Evolutionary conservation across 2,888 invertebrate genomes (phyloP).

Genomic region (Eupelmus urozonus): DNA sequence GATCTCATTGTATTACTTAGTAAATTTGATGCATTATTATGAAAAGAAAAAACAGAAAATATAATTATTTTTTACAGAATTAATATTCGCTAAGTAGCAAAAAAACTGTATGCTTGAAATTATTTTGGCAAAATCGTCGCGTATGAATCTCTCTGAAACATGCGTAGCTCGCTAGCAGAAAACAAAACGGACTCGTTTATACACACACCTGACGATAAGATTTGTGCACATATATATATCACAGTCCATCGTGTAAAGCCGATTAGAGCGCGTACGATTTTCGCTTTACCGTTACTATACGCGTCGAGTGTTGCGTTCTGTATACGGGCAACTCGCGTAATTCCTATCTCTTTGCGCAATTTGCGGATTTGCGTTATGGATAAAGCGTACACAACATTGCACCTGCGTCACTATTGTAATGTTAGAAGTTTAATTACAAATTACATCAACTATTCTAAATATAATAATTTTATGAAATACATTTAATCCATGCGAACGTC

Average conservation of each 20-base stretch:
- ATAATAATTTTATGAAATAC: too few species aligned
- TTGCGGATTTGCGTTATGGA: slow-evolving; percentile 39
- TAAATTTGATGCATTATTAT: too few species aligned
- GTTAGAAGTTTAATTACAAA: not conserved
- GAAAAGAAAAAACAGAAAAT: too few species aligned
- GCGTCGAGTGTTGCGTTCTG: not conserved
- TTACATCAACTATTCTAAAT: too few species aligned
- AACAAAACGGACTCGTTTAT: slow-evolving; percentile 19
- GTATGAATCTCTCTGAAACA: not conserved
- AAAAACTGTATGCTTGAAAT: not conserved
- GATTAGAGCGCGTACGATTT: slow-evolving; percentile 54
- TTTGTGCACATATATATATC: slow-evolving; percentile 20
- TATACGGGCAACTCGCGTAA: slow-evolving; percentile 47
- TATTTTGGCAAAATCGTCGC: not conserved
- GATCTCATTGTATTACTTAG: too few species aligned
- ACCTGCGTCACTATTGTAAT: not conserved
- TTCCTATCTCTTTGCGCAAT: slow-evolving; percentile 53
- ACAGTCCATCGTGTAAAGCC: slow-evolving; percentile 47
- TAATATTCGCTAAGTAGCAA: too few species aligned
- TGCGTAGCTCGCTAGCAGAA: not conserved
- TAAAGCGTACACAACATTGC: slow-evolving; percentile 9
- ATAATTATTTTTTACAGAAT: too few species aligned
- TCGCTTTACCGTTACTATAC: slow-evolving; percentile 40
- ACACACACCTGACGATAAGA: slow-evolving; percentile 34
- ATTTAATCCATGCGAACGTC: too few species aligned